phyloP scores from a whole-genome alignment of 1,140 invertebrate species.

The Geopemphigus sp. region DNA sequence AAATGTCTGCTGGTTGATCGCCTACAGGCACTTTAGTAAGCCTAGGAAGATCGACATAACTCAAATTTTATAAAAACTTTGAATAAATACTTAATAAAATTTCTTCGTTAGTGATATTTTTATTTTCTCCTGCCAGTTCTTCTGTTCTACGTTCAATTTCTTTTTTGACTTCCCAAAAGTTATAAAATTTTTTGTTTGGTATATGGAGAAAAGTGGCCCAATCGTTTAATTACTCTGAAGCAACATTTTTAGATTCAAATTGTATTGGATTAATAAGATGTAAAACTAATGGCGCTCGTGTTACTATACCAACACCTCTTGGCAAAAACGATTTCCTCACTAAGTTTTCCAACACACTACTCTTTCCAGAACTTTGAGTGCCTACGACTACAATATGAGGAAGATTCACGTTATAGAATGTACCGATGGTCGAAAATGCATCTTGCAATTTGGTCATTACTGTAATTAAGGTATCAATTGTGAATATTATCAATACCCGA shows the following conservation, averaged over 20 bases:
- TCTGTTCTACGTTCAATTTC: slow-evolving; percentile 76
- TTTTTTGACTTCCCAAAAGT: slow-evolving; percentile 68
- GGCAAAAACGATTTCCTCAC: slow-evolving; percentile 53
- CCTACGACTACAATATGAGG: slow-evolving; percentile 53
- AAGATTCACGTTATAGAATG: slow-evolving; percentile 46
- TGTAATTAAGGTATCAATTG: slow-evolving; percentile 51
- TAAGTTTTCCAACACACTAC: slow-evolving; percentile 53
- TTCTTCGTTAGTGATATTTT: slow-evolving; percentile 69
- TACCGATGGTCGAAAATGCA: slow-evolving; percentile 39
- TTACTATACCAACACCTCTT: slow-evolving; percentile 51
- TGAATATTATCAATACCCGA: background rate
- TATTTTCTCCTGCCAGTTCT: slow-evolving; percentile 66
- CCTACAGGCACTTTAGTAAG: slow-evolving; percentile 94
- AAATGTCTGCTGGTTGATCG: slow-evolving; percentile 91
- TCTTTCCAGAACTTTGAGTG: slow-evolving; percentile 57
- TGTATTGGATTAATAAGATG: slow-evolving; percentile 40
- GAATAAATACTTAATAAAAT: slow-evolving; percentile 69
- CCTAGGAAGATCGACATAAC: slow-evolving; percentile 92
- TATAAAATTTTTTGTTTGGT: slow-evolving; percentile 66
- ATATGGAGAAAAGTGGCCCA: slow-evolving; percentile 73
- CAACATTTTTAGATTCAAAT: background rate
- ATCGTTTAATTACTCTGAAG: slow-evolving; percentile 61
- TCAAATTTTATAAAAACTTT: slow-evolving; percentile 83
- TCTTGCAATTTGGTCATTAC: slow-evolving; percentile 52
- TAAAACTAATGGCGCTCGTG: slow-evolving; percentile 51